A percentile compares a stretch with the other conserved stretches of the same genome.
These are phyloP conservation scores for Polydesmus complanatus DNA, from an alignment of 2,888 invertebrate genomes.

Conservation along the genomic window DNA sequence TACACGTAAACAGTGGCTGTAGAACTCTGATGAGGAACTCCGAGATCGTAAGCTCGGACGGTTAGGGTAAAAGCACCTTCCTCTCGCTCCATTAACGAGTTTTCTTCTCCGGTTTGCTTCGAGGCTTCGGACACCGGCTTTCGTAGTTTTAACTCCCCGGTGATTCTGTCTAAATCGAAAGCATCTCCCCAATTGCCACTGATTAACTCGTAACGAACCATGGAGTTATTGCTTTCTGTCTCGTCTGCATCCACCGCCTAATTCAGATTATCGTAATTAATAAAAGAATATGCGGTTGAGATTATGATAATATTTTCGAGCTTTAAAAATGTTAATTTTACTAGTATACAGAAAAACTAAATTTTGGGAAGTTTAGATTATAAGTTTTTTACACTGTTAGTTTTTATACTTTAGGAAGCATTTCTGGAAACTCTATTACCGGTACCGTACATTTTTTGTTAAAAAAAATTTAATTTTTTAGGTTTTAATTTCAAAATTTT, in stretches of 20 bases:
- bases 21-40: constrained; percentile 59
- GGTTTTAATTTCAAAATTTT: no score
- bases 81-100: constrained; percentile 31
- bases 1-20: constrained; percentile 60
- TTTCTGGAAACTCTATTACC: no score
- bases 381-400: no score
- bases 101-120: constrained; percentile 22
- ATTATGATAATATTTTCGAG: no score
- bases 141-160: constrained; percentile 39
- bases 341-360: no score
- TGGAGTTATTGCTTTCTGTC: constrained; percentile 62
- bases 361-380: no score
- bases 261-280: constrained; percentile 5
- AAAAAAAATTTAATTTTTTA: no score
- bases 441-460: no score
- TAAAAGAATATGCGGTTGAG: no score
- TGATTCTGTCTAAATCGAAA: constrained; percentile 57
- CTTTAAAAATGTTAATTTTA: no score
- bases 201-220: constrained; percentile 67
- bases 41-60: constrained; percentile 68
- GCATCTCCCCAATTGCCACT: constrained; percentile 60
- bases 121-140: constrained; percentile 18
- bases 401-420: no score
- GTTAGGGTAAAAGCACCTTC: constrained; percentile 48
- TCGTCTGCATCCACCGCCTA: constrained; percentile 68